These are phyloP conservation scores for Halocynthia aurantium DNA, from an alignment of 23 tunicate species.

Conservation along the genomic window DNA sequence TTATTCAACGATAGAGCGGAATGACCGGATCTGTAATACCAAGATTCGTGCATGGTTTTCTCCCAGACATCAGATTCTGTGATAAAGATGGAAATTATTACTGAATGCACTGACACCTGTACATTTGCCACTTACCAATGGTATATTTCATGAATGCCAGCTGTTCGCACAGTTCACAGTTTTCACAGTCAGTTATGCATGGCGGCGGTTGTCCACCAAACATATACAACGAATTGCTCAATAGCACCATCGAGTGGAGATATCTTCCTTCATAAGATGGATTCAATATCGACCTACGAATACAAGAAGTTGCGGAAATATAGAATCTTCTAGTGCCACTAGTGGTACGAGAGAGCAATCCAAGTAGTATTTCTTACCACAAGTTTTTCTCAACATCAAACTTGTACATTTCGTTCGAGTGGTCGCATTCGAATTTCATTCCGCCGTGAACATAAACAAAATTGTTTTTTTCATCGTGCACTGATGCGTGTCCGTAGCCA, in stretches of 20 bases:
- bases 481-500: slow-evolving; percentile 58
- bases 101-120: background rate
- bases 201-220: slow-evolving; percentile 28
- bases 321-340: no score
- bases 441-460: slow-evolving; percentile 57
- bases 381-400: background rate
- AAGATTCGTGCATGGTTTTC: no score
- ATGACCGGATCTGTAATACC: no score
- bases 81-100: background rate
- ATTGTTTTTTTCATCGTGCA: slow-evolving; percentile 27
- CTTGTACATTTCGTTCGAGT: background rate
- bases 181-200: no score
- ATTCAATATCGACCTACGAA: slow-evolving; percentile 21
- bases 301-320: slow-evolving; percentile 2
- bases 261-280: slow-evolving; percentile 14
- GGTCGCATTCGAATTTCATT: background rate
- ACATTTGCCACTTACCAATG: background rate
- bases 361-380: slow-evolving; percentile 11
- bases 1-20: no score
- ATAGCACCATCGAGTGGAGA: slow-evolving; percentile 48
- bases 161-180: no score
- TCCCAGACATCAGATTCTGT: no score
- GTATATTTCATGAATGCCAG: no score
- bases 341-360: no score
- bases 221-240: slow-evolving; percentile 5